Percentiles rank a stretch among this genome's conserved stretches.
Conservation (phyloP, 2,113 vertebrate species). For the Ondatra zibethicus region DNA sequence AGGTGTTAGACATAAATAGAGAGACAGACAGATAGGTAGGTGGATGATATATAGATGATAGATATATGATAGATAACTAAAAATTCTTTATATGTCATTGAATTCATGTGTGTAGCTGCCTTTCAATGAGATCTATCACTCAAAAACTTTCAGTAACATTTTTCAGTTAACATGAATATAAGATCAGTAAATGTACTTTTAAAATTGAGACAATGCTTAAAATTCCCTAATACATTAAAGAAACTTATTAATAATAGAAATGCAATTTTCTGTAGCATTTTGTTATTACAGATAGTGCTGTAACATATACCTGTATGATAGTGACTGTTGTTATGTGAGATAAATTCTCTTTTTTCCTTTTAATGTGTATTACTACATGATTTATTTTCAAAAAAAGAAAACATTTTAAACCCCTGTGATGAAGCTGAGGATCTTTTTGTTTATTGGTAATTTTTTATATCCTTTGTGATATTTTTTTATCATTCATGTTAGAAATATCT, state of each 20-base stretch:
- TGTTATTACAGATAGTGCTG: neutral
- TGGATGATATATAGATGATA: neutral
- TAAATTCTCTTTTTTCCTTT: neutral
- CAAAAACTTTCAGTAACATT: neutral
- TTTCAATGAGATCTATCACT: neutral
- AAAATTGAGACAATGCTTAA: neutral
- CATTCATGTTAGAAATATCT: neutral
- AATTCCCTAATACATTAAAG: neutral
- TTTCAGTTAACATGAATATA: neutral
- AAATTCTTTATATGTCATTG: neutral
- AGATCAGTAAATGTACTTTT: neutral
- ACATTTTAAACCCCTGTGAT: neutral
- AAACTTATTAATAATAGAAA: neutral
- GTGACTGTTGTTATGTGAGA: neutral
- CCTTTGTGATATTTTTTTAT: neutral
- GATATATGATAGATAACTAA: neutral
- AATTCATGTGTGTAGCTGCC: neutral
- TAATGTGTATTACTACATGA: neutral
- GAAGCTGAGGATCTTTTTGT: neutral
- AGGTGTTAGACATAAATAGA: too few species aligned
- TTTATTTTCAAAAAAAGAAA: too few species aligned
- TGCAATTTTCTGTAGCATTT: neutral
- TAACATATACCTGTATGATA: neutral
- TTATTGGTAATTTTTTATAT: neutral
- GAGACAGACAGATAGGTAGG: too few species aligned